Evolutionary conservation across 1,140 invertebrate genomes (phyloP), one percentile per base, ranked within the genome.

Genomic region (Araneus ventricosus): DNA sequence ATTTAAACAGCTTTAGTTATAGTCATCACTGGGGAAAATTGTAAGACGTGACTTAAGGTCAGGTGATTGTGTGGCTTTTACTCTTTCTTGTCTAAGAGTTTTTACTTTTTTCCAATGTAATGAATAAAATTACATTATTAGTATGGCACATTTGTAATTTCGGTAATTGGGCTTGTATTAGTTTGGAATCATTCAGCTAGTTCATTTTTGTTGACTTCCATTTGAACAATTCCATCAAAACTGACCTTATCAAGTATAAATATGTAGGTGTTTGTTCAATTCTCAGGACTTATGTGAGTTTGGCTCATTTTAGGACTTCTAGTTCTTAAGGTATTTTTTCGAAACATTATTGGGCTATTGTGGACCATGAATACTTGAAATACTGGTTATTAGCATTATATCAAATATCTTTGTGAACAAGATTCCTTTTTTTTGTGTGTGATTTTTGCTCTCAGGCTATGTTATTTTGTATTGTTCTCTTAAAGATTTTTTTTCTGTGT

Each of bases 401-500:
- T 30, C 30, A 20, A 75, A 30, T 75, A 34, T 75, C 30, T 75
- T 75, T 75, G 70, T 75, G 27, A 75, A 75, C 70, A 75, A 34
- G 70, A 75, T 34, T 34, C 70, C 70, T 75, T 75, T n/a, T 75
- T 30, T 41, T 4, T 41, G 6, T 52, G 45, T 52, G 45, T 52
- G 45, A 75, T 75, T 75, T 52, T 75, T 75, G 70, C 70, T 75
- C 70, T 75, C 70, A 75, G 70, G 70, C 70, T 75, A 17, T 75
- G 34, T 75, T 75, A 75, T 75, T 75, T 75, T 75, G 63, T 67
- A 67, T 67, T 75, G n/a, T 75, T 22, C 27, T 34, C 34, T 75
- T 75, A 75, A 75, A 37, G 20, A 20, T 75, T 75, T 75, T 20
- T 61, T 75, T 20, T 37, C 4, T 75, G 20, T 75, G 30, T 67